Evolutionary conservation across 2,888 invertebrate genomes (phyloP), one percentile per base, ranked within the genome.

Genomic region (Sericinus montela): DNA sequence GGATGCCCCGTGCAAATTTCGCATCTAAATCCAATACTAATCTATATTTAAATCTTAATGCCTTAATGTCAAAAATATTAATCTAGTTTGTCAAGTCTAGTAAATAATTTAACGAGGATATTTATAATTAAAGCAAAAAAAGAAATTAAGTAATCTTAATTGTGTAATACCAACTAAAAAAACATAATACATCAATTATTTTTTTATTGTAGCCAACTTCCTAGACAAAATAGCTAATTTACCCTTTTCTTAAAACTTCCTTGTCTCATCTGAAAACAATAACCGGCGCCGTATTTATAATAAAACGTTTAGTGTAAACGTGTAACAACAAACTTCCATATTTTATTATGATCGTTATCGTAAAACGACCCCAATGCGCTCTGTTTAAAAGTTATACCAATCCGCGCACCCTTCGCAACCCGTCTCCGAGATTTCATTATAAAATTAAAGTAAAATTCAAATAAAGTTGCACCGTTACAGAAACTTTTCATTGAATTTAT

Each of bases 271-370:
- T 59, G 55, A 58, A 72, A 75, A 71, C 65, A 71, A 72, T 74
- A 69, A 69, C 66, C 65, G 67, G 67, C 70, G 68, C 68, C 64
- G 66, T 72, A 73, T 75, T 83, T 75, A 82, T 77, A 84, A 83
- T 88, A 86, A 88, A 88, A 78, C 86, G 83, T 87, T 87, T 87
- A 87, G 80, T 78, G 68, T 69, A 75, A 73, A 69, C 71, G 71
- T 69, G 70, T 75, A 76, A 78, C 77, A 79, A 80, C 81, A 84
- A 87, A 87, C 74, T 87, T 86, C 81, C 84, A 87, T 87, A 87
- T 87, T 88, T 87, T 87, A 88, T 86, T 83, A 75, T 70, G 83
- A 85, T 84, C 85, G 81, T 87, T 86, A 88, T 87, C 86, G 84
- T 87, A 86, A 86, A 87, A 62, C 36, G 44, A 43, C 61, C 64